Evolutionary conservation across 2,797 vertebrate species (phyloP).

Genomic region (Pipistrellus kuhlii): DNA sequence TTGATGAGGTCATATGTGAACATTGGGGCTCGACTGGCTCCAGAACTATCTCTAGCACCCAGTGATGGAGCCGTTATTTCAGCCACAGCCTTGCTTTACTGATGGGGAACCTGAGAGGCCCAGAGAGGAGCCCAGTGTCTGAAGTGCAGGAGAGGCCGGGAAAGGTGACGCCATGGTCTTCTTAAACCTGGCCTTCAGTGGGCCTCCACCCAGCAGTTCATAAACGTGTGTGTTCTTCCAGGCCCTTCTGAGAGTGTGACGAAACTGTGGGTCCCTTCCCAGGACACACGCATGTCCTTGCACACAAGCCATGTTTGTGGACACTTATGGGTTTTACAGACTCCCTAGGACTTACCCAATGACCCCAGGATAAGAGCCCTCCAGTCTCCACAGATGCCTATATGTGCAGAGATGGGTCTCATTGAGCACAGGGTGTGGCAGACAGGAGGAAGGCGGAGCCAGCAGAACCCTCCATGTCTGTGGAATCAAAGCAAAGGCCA

Average conservation of each 20-base stretch:
- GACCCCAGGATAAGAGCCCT: not conserved
- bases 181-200: not conserved
- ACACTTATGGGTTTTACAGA: not conserved
- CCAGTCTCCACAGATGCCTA: rapidly evolving
- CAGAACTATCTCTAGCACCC: too few species aligned
- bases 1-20: rapidly evolving
- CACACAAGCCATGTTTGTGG: too few species aligned
- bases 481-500: not conserved
- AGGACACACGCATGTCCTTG: not conserved
- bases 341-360: not conserved
- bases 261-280: not conserved
- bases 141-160: not conserved
- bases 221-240: not conserved
- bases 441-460: not conserved
- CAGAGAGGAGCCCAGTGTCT: not conserved
- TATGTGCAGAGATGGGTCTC: rapidly evolving
- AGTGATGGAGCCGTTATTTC: rapidly evolving
- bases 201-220: not conserved
- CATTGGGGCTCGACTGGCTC: not conserved
- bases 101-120: not conserved
- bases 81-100: not conserved
- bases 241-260: not conserved
- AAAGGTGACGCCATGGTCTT: rapidly evolving
- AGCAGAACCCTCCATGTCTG: not conserved
- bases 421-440: not conserved